phyloP scores from a whole-genome alignment of 2,888 invertebrate genomes.

The Ariolimax columbianus region DNA sequence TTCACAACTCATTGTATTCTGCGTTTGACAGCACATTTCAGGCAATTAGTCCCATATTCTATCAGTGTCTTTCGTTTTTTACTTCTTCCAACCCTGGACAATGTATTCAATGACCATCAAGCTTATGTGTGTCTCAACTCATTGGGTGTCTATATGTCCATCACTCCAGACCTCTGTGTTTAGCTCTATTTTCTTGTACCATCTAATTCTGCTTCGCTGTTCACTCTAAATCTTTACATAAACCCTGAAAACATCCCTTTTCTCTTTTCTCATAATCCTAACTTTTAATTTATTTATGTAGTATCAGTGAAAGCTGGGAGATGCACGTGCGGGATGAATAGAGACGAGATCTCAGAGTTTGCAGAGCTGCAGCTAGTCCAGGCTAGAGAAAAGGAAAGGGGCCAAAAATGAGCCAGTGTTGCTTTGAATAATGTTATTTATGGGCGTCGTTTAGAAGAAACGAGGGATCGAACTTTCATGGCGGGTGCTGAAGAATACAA shows the following conservation, averaged over 20 bases:
- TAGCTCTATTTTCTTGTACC: neutral
- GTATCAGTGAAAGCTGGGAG: neutral
- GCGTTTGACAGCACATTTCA: too few relatives aligned
- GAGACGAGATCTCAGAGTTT: neutral
- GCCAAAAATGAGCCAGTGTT: neutral
- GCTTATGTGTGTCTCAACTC: too few relatives aligned
- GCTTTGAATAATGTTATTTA: conserved; percentile 33
- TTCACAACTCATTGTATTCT: too few relatives aligned
- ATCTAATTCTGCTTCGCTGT: neutral
- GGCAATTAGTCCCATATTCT: too few relatives aligned
- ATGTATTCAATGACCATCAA: too few relatives aligned
- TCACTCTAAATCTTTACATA: neutral
- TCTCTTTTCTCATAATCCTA: neutral
- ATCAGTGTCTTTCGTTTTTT: too few relatives aligned
- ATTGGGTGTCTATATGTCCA: too few relatives aligned
- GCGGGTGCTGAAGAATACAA: neutral
- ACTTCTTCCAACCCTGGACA: too few relatives aligned
- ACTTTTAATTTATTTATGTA: neutral
- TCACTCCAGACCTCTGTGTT: too few relatives aligned
- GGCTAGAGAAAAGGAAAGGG: neutral
- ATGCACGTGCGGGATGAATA: neutral
- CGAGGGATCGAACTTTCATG: neutral
- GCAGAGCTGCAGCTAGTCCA: neutral
- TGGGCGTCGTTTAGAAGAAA: conserved; percentile 6
- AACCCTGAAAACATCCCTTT: neutral